Percentiles rank a stretch among this genome's conserved stretches.
Conservation (phyloP, 2,797 vertebrate genomes). For the Rhynchonycteris naso region DNA sequence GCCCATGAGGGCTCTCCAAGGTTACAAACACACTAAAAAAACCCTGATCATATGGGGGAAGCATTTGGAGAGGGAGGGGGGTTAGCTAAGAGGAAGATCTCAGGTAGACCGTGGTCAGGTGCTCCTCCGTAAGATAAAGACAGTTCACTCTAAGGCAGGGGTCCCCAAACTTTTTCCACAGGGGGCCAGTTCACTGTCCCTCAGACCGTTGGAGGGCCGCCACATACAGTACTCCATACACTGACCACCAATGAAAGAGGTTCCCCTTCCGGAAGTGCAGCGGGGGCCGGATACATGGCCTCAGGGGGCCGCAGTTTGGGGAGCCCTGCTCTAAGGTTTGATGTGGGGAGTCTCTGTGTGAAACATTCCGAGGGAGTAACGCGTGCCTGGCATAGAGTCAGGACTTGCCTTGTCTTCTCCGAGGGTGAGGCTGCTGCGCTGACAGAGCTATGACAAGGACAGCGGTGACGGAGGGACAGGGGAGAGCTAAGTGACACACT, state of each 20-base stretch:
- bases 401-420: background rate
- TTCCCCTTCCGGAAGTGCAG: no score
- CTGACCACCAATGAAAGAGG: no score
- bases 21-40: background rate
- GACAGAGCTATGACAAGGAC: fast-evolving
- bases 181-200: no score
- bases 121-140: background rate
- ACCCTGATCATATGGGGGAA: fast-evolving
- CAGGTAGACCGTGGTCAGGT: background rate
- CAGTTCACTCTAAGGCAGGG: background rate
- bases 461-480: background rate
- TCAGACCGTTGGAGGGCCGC: no score
- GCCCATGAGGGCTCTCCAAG: fast-evolving
- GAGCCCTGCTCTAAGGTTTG: background rate
- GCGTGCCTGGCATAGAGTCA: fast-evolving
- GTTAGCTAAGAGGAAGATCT: background rate
- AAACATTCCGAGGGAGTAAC: fast-evolving
- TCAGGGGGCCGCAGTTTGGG: no score
- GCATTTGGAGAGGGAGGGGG: no score
- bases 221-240: no score
- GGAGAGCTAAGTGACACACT: fast-evolving
- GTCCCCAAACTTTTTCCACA: no score
- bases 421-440: fast-evolving
- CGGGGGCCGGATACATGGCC: no score
- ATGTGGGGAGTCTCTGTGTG: fast-evolving